Conservation (phyloP, 2,888 invertebrate genomes). For the Abrostola triplasia region DNA sequence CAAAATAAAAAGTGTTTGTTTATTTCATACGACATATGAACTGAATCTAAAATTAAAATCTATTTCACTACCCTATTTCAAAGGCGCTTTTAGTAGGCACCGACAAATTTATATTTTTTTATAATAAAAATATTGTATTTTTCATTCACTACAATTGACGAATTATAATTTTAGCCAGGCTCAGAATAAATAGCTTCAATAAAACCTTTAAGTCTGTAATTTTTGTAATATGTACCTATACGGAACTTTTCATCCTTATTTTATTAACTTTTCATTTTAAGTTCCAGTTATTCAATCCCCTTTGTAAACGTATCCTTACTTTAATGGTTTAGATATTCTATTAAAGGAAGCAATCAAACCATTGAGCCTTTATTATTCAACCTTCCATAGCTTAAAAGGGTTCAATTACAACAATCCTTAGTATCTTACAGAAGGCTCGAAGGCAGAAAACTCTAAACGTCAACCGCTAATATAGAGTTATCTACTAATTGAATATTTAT, state of each 20-base stretch:
- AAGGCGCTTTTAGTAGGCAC: constrained; percentile 48
- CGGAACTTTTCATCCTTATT: no score
- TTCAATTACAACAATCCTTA: constrained; percentile 25
- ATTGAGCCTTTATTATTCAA: no score
- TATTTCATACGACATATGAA: constrained; percentile 58
- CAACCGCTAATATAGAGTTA: constrained; percentile 33
- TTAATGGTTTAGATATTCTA: constrained; percentile 1
- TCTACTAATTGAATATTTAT: constrained; percentile 67
- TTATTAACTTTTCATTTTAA: no score
- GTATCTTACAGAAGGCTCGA: constrained; percentile 3
- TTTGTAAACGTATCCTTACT: no score
- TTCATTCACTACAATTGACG: constrained; percentile 56
- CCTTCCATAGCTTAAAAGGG: constrained; percentile 12
- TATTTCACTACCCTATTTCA: constrained; percentile 65
- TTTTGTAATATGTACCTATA: no score
- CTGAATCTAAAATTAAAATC: constrained; percentile 72
- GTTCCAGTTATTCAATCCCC: no score
- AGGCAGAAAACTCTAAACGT: constrained; percentile 11
- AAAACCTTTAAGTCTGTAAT: no score
- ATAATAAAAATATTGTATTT: constrained; percentile 45
- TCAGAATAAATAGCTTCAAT: no score
- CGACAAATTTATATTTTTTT: constrained; percentile 60
- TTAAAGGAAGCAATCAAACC: constrained; percentile 15
- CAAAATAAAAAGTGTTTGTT: constrained; percentile 19
- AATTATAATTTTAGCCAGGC: no score